A percentile compares a stretch with the other conserved stretches of the same genome.
Conservation (phyloP, 2,113 vertebrate genomes). For the Pseudonaja textilis region DNA sequence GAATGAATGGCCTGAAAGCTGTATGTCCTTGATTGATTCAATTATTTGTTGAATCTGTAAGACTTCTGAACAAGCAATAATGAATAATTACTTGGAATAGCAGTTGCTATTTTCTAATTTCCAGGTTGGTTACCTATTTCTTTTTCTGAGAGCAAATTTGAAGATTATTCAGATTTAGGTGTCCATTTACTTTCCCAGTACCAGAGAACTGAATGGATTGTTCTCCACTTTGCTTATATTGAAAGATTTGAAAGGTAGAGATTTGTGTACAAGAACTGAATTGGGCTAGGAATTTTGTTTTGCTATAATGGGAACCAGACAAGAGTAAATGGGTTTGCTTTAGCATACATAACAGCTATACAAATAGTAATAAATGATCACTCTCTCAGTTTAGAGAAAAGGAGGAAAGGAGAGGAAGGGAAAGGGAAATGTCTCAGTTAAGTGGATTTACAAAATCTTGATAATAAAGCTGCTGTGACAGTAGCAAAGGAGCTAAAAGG, state of each 20-base stretch:
- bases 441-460: background rate
- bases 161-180: background rate
- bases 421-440: background rate
- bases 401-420: background rate
- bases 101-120: background rate
- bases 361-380: background rate
- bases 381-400: background rate
- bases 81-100: background rate
- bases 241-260: background rate
- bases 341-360: background rate
- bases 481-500: background rate
- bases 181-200: background rate
- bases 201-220: background rate
- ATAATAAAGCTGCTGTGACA: background rate
- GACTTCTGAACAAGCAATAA: background rate
- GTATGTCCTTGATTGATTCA: background rate
- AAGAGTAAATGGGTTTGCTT: background rate
- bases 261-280: background rate
- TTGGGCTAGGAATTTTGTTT: background rate
- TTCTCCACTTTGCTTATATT: background rate
- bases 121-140: background rate
- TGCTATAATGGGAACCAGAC: background rate
- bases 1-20: background rate
- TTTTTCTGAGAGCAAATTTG: background rate
- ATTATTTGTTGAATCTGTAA: background rate